Evolutionary conservation across 2,113 vertebrate species (phyloP), one percentile per base, ranked within the genome.

Genomic region (Rhinolophus ferrumequinum): DNA sequence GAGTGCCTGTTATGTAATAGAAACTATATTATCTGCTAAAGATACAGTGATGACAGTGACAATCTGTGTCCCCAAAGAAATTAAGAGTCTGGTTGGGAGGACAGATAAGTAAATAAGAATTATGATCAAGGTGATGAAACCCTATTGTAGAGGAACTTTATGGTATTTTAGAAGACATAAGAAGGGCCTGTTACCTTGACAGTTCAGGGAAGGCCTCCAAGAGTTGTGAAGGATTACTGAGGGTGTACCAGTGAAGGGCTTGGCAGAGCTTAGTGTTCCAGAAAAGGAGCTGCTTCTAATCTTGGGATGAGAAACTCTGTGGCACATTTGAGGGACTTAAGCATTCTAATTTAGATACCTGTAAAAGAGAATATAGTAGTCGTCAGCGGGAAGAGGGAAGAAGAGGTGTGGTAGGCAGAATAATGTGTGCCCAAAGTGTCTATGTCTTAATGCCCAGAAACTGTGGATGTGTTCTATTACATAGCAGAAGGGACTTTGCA

Each of bases 61-160:
- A 81, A 0, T 77, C n/a, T 52, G 64, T 79, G 15, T 84, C 30
- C 56, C 21, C 35, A 60, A 92, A 88, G 38, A 93, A 93, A 75
- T 87, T 73, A 50, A 44, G 21, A 62, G 26, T 60, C 77, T 82
- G 24, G 60, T 38, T 84, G 84, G 28, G 38, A 92, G 94, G 70
- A 92, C n/a, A 91, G n/a, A 82, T 13, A 52, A 56, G 41, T 81
- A 72, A 90, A 47, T 93, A 72, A 94, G 24, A 94, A 69, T 92
- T 89, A 69, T 47, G 6, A 76, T 9, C 64, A 33, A 90, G 26
- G 10, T 70, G 11, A 50, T 70, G 90, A 81, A 16, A 16, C 18
- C 41, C 64, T 54, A 44, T 77, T 87, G 26, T 76, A 35, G 47
- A 90, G 58, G 26, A 81, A 93, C 80, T 70, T 70, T 64, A 19